A percentile compares a stretch with the other conserved stretches of the same genome.
Evolutionary conservation across 1,140 invertebrate species (phyloP).

Genomic region (Drosophila novamexicana): DNA sequence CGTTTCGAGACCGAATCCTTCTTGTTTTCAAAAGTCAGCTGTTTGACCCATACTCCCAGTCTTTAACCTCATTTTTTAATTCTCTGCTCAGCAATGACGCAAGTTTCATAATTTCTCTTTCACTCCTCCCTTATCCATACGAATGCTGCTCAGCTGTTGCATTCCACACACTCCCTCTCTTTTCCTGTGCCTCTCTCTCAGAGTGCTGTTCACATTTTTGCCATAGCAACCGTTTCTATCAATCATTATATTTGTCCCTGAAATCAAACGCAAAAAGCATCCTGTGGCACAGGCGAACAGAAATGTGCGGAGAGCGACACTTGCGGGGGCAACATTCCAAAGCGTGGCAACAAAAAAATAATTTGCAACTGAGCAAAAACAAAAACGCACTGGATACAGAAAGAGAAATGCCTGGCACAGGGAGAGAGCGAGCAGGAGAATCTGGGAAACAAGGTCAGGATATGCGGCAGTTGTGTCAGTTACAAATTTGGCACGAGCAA

Average conservation of each 20-base stretch:
- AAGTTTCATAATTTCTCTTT: neutral
- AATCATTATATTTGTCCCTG: conserved; percentile 84
- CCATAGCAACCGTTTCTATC: conserved; percentile 72
- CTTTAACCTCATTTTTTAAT: neutral
- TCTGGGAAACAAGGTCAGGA: conserved; percentile 60
- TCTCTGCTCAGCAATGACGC: neutral
- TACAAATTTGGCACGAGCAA: conserved; percentile 28
- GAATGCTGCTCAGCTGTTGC: conserved; percentile 25
- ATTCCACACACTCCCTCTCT: neutral
- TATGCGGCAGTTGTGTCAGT: conserved; percentile 10
- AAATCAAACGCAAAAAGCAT: conserved; percentile 84
- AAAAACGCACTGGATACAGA: conserved; percentile 20
- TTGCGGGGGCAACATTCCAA: conserved; percentile 57
- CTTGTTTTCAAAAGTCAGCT: neutral
- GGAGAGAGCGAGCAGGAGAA: conserved; percentile 16
- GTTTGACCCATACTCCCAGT: neutral
- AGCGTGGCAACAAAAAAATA: conserved; percentile 31
- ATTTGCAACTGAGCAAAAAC: conserved; percentile 13
- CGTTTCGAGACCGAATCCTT: too few relatives aligned
- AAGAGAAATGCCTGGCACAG: conserved; percentile 11
- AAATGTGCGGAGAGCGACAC: conserved; percentile 33
- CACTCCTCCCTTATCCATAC: neutral
- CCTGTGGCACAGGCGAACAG: conserved; percentile 67
- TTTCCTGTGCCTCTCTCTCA: neutral
- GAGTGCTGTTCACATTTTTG: conserved; percentile 48